Evolutionary conservation across 2,797 vertebrate species (phyloP).

Genomic region (Takifugu ocellatus): DNA sequence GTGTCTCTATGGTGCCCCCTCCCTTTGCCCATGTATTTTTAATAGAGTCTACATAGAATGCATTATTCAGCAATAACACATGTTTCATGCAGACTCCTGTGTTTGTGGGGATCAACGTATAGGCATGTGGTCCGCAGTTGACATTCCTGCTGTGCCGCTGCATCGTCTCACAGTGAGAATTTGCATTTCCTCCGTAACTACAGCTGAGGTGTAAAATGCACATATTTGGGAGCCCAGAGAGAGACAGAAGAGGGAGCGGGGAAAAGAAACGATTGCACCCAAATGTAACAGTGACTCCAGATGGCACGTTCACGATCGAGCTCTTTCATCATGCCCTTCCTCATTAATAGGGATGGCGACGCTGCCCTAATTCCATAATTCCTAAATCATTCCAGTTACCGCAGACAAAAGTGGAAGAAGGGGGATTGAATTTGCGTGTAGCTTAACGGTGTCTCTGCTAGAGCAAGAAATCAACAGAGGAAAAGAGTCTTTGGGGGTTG

Average conservation of each 20-base stretch:
- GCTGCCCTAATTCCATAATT: constrained; percentile 76
- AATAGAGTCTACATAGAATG: constrained; percentile 77
- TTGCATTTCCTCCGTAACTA: constrained; percentile 66
- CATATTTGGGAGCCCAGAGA: background rate
- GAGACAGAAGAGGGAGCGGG: constrained; percentile 10
- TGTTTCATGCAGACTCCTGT: constrained; percentile 59
- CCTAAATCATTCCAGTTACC: constrained; percentile 70
- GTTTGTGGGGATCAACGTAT: constrained; percentile 35
- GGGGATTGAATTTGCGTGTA: constrained; percentile 55
- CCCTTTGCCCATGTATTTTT: constrained; percentile 75
- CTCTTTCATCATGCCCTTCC: constrained; percentile 69
- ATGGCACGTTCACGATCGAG: constrained; percentile 67
- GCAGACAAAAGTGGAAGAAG: constrained; percentile 61
- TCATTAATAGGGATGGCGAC: constrained; percentile 72
- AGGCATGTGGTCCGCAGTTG: constrained; percentile 49
- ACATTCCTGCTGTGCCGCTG: constrained; percentile 55
- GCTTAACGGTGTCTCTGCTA: constrained; percentile 49
- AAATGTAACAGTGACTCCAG: constrained; percentile 64
- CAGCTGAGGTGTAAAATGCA: constrained; percentile 35
- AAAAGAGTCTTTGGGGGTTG: constrained; percentile 22
- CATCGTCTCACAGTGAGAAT: constrained; percentile 65
- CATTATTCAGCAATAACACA: constrained; percentile 80
- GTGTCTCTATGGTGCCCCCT: constrained; percentile 47
- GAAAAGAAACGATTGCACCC: constrained; percentile 47
- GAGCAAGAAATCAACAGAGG: constrained; percentile 38